phyloP scores from a whole-genome alignment of 1,140 invertebrate species.

The honey bee (Apis mellifera) region DNA sequence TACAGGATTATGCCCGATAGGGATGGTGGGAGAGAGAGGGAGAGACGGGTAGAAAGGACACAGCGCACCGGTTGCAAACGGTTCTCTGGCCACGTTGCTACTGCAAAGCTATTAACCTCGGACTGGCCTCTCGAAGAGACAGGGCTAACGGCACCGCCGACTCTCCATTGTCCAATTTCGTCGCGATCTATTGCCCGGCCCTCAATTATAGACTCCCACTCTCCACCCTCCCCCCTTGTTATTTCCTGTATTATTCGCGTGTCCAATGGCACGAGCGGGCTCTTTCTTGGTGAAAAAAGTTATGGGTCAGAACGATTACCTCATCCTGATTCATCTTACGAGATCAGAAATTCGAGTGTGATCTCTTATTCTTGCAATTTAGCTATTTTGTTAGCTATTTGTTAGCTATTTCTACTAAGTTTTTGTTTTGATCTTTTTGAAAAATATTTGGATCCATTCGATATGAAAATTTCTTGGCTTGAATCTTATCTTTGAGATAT shows the following conservation, averaged over 20 bases:
- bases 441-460: too few species aligned
- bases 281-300: too few species aligned
- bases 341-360: too few species aligned
- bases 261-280: neutral
- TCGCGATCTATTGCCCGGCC: constrained; percentile 34
- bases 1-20: constrained; percentile 54
- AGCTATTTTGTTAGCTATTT: too few species aligned
- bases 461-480: too few species aligned
- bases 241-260: constrained; percentile 24
- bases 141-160: constrained; percentile 36
- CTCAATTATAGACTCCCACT: constrained; percentile 36
- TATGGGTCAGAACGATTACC: too few species aligned
- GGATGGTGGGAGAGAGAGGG: neutral
- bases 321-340: neutral
- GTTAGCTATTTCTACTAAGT: too few species aligned
- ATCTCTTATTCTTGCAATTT: too few species aligned
- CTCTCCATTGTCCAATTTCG: constrained; percentile 53
- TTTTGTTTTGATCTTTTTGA: too few species aligned
- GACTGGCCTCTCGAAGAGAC: constrained; percentile 41
- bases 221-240: constrained; percentile 13
- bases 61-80: constrained; percentile 38
- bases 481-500: too few species aligned
- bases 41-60: neutral
- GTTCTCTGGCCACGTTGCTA: constrained; percentile 26
- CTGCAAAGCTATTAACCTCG: constrained; percentile 53